Evolutionary conservation across 2,797 vertebrate genomes (phyloP).

Genomic region (Australoheros facetus): DNA sequence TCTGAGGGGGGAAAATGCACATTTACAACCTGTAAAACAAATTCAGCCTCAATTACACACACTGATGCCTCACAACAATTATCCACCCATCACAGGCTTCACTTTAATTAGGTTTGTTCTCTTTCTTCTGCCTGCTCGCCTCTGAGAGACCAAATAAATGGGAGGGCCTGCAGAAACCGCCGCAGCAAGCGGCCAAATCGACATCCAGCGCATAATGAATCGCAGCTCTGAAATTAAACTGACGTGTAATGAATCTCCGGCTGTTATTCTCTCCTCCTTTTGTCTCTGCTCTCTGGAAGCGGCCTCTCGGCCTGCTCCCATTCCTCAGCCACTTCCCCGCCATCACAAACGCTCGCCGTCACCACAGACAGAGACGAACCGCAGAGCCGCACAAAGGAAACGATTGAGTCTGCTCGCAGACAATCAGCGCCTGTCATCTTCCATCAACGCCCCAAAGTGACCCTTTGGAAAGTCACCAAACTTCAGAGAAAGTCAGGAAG

Average conservation of each 20-base stretch:
- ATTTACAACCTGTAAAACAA: conserved; percentile 61
- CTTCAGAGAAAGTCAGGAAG: neutral
- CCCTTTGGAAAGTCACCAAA: neutral
- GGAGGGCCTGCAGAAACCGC: conserved; percentile 16
- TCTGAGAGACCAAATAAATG: conserved; percentile 15
- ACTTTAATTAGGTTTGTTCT: conserved; percentile 55
- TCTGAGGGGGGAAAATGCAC: conserved; percentile 21
- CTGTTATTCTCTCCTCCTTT: conserved; percentile 7
- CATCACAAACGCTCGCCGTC: conserved; percentile 36
- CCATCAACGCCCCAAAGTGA: neutral
- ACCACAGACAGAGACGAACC: conserved; percentile 24
- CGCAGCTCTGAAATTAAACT: conserved; percentile 62
- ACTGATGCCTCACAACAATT: conserved; percentile 60
- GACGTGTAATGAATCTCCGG: conserved; percentile 64
- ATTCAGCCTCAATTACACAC: conserved; percentile 66
- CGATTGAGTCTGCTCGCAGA: neutral
- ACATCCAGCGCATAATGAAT: conserved; percentile 60
- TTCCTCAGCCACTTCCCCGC: conserved; percentile 39
- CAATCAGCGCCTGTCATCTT: neutral
- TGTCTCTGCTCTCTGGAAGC: conserved; percentile 12
- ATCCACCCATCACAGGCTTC: conserved; percentile 60
- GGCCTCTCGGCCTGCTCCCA: conserved; percentile 16
- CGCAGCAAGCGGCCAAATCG: conserved; percentile 12
- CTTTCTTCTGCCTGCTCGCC: conserved; percentile 5
- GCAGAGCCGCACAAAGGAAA: neutral